Percentiles rank a stretch among this genome's conserved stretches.
phyloP scores from a whole-genome alignment of 2,797 vertebrate genomes.

The Pangasius macronema region DNA sequence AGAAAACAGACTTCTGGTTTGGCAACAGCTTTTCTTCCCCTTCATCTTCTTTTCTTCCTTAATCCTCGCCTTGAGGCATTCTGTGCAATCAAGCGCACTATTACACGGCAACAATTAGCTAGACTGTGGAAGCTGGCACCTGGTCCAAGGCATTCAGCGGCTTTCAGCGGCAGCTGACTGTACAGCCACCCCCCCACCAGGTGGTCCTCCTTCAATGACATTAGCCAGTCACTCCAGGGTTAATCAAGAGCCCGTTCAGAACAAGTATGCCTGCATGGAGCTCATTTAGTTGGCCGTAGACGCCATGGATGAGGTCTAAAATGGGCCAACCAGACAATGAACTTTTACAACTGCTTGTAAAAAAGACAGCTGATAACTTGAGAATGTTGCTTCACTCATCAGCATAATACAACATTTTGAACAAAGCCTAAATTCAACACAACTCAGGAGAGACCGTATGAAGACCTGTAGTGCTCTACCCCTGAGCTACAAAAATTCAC shows the following conservation, averaged over 20 bases:
- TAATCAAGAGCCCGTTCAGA: conserved; percentile 83
- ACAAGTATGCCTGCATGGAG: conserved; percentile 74
- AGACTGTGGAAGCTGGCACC: conserved; percentile 83
- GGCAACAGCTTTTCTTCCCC: conserved; percentile 77
- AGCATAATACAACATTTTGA: conserved; percentile 24
- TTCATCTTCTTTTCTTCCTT: conserved; percentile 57
- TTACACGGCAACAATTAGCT: conserved; percentile 87
- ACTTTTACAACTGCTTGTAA: conserved; percentile 77
- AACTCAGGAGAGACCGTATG: neutral
- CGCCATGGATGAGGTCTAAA: conserved; percentile 74
- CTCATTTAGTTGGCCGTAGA: conserved; percentile 79
- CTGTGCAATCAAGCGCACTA: conserved; percentile 87
- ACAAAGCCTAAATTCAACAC: conserved; percentile 39
- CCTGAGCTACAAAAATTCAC: neutral
- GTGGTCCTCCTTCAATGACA: conserved; percentile 91
- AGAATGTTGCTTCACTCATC: conserved; percentile 53
- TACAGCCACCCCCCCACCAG: conserved; percentile 83
- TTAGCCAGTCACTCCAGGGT: conserved; percentile 88
- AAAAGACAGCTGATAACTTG: conserved; percentile 69
- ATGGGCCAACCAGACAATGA: conserved; percentile 78
- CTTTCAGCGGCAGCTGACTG: conserved; percentile 89
- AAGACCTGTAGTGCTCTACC: neutral
- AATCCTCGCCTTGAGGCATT: conserved; percentile 83
- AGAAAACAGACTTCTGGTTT: conserved; percentile 75
- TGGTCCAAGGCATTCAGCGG: conserved; percentile 82